Conservation (phyloP, 1,140 invertebrate species). For the Catajapyx aquilonaris region DNA sequence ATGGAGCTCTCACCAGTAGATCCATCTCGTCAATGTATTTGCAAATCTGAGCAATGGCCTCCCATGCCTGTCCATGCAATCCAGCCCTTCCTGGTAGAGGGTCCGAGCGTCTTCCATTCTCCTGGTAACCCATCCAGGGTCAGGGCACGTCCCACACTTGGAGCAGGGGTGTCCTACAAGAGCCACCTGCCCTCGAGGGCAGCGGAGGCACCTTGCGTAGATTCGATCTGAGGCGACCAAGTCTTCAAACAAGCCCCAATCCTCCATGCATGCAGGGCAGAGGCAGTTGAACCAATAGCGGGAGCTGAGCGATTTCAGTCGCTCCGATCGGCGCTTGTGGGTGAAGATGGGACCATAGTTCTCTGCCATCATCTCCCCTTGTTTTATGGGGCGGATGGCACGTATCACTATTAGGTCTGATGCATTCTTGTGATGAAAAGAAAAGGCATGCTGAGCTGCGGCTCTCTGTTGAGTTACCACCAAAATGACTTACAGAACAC, state of each 20-base stretch:
- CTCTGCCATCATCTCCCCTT: slow-evolving; percentile 46
- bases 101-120: background rate
- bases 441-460: no score
- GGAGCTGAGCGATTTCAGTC: slow-evolving; percentile 37
- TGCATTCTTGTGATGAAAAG: no score
- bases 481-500: no score
- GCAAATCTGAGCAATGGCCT: background rate
- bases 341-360: slow-evolving; percentile 72
- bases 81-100: background rate
- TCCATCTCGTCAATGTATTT: background rate
- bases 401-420: slow-evolving; percentile 45
- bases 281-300: slow-evolving; percentile 63
- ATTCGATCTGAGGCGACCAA: no score
- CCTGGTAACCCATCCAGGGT: background rate
- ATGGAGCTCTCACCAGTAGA: background rate
- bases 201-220: background rate
- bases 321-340: slow-evolving; percentile 32
- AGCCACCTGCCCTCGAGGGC: background rate
- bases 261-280: slow-evolving; percentile 46
- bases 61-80: background rate
- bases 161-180: background rate
- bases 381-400: slow-evolving; percentile 34
- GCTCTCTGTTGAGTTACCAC: no score
- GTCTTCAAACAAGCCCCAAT: no score
- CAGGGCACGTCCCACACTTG: background rate